phyloP scores from a whole-genome alignment of 2,113 vertebrate genomes.

The Clarias gariepinus region DNA sequence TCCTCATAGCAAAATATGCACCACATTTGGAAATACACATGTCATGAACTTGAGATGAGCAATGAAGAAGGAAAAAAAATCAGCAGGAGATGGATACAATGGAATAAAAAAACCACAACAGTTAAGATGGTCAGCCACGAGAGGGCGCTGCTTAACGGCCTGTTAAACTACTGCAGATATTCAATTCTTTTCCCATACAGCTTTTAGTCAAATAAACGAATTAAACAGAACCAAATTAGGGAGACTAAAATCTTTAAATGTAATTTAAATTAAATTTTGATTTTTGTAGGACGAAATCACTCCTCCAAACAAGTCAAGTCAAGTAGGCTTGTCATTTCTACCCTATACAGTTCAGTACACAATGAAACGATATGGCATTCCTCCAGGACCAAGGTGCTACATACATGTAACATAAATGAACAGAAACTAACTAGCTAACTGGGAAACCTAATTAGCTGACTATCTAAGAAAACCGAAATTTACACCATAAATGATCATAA shows the following conservation, averaged over 20 bases:
- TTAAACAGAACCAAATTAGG: not conserved
- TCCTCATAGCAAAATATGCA: conserved; percentile 10
- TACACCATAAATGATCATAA: too few species aligned
- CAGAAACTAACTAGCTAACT: too few species aligned
- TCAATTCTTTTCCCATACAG: not conserved
- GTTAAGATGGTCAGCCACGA: not conserved
- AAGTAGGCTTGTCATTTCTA: too few species aligned
- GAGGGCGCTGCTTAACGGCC: conserved; percentile 27
- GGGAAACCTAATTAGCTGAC: too few species aligned
- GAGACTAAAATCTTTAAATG: not conserved
- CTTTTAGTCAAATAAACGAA: not conserved
- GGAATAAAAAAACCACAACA: not conserved
- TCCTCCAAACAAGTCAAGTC: too few species aligned
- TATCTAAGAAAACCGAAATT: too few species aligned
- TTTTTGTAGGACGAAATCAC: not conserved
- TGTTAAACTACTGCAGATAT: not conserved
- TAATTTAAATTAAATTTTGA: not conserved
- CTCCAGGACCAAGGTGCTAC: too few species aligned
- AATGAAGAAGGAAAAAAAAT: not conserved
- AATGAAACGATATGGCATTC: too few species aligned
- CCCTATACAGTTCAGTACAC: too few species aligned
- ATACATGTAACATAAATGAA: too few species aligned
- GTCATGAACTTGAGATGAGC: conserved; percentile 2
- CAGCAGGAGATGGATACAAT: not conserved
- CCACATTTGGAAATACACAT: not conserved